Conservation (phyloP, 35 echinoderm and acorn worm genomes). For the Strongylocentrotus purpuratus region DNA sequence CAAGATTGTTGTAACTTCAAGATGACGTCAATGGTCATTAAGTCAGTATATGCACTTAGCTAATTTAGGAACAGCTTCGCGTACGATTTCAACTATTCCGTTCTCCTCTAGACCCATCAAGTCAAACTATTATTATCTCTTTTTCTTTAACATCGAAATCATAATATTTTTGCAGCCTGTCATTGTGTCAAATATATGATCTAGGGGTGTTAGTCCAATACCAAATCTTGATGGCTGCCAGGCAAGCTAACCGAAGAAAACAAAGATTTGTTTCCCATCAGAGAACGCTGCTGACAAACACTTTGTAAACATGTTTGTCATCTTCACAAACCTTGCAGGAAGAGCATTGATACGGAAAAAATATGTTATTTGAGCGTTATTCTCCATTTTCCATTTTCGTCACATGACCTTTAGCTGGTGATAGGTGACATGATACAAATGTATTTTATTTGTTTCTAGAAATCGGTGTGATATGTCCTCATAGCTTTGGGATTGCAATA, state of each 20-base stretch:
- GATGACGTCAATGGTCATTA: too few species aligned
- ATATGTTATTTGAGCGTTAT: neutral
- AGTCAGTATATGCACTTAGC: too few species aligned
- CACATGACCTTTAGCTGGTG: neutral
- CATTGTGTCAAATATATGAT: neutral
- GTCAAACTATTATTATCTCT: neutral
- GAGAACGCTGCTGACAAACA: neutral
- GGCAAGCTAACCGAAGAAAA: neutral
- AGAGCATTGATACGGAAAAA: neutral
- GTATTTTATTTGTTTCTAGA: too few species aligned
- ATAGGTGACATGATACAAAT: neutral
- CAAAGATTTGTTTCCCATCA: neutral
- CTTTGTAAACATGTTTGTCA: conserved; percentile 12
- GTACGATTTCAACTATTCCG: too few species aligned
- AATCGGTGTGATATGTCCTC: too few species aligned
- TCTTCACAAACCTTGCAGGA: neutral
- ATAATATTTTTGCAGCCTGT: neutral
- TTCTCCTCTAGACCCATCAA: too few species aligned
- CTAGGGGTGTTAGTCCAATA: neutral
- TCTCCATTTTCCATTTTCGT: neutral
- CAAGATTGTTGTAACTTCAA: too few species aligned
- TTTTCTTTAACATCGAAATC: neutral
- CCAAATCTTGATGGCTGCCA: neutral
- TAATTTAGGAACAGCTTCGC: too few species aligned
- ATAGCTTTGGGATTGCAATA: too few species aligned